phyloP scores from a whole-genome alignment of 2,797 vertebrate species.

The Sciurus vulgaris region DNA sequence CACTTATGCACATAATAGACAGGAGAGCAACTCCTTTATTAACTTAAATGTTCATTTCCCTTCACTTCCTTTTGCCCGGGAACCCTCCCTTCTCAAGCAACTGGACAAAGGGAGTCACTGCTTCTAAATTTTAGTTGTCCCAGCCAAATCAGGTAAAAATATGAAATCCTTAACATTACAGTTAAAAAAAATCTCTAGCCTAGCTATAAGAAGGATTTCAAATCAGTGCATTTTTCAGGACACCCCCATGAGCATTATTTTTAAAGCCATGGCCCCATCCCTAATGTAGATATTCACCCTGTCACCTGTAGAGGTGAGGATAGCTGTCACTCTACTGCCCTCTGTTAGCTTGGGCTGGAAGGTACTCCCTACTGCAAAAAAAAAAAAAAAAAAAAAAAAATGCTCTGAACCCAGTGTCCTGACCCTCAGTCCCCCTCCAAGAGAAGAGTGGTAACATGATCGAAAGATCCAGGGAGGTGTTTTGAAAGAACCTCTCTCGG shows the following conservation, averaged over 20 bases:
- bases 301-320: background rate
- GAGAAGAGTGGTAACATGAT: background rate
- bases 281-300: background rate
- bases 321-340: accelerated
- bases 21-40: background rate
- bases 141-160: background rate
- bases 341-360: background rate
- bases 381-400: no score
- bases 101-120: background rate
- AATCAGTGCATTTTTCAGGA: background rate
- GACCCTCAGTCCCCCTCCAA: background rate
- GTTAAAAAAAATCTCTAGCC: background rate
- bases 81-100: background rate
- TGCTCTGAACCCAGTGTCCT: accelerated
- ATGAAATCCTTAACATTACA: background rate
- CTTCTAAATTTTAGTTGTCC: background rate
- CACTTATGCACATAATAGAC: background rate
- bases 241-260: background rate
- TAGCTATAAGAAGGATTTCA: background rate
- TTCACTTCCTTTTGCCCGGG: background rate
- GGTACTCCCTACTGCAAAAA: no score
- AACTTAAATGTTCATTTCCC: background rate
- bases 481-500: background rate
- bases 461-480: background rate
- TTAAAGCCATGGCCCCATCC: background rate